These are phyloP conservation scores for Drosophila azteca DNA, from an alignment of 1,140 invertebrate species.

Conservation along the genomic window DNA sequence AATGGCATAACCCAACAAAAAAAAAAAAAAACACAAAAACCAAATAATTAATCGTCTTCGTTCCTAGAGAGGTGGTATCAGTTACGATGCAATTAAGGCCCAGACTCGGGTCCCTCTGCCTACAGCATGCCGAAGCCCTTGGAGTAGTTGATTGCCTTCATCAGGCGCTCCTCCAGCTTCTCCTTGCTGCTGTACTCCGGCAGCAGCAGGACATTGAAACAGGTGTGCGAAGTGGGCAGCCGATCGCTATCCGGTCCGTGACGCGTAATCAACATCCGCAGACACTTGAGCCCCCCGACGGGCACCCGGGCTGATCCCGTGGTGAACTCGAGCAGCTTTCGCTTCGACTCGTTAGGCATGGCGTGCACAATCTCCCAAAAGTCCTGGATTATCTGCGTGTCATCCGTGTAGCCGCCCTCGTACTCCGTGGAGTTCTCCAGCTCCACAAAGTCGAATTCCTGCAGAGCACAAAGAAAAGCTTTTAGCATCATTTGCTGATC, in stretches of 20 bases:
- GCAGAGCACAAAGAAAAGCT: constrained; percentile 24
- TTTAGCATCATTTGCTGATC: neutral
- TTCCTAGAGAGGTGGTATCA: constrained; percentile 69
- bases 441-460: constrained; percentile 94
- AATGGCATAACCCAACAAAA: constrained; percentile 58
- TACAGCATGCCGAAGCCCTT: constrained; percentile 94
- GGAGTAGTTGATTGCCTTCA: constrained; percentile 95
- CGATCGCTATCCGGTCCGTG: constrained; percentile 92
- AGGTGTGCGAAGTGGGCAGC: constrained; percentile 95
- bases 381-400: constrained; percentile 93
- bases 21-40: constrained; percentile 52
- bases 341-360: constrained; percentile 92
- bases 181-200: constrained; percentile 94
- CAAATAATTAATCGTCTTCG: constrained; percentile 45
- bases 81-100: constrained; percentile 60
- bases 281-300: constrained; percentile 94
- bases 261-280: constrained; percentile 92
- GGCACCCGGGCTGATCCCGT: constrained; percentile 98
- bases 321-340: constrained; percentile 96
- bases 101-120: constrained; percentile 53
- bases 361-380: constrained; percentile 98
- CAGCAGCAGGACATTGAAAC: constrained; percentile 97
- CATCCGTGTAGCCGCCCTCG: constrained; percentile 93
- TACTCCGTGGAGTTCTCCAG: constrained; percentile 96
- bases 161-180: constrained; percentile 92